Evolutionary conservation across 1,140 invertebrate genomes (phyloP), one percentile per base, ranked within the genome.

Genomic region (Dendroctonus valens): DNA sequence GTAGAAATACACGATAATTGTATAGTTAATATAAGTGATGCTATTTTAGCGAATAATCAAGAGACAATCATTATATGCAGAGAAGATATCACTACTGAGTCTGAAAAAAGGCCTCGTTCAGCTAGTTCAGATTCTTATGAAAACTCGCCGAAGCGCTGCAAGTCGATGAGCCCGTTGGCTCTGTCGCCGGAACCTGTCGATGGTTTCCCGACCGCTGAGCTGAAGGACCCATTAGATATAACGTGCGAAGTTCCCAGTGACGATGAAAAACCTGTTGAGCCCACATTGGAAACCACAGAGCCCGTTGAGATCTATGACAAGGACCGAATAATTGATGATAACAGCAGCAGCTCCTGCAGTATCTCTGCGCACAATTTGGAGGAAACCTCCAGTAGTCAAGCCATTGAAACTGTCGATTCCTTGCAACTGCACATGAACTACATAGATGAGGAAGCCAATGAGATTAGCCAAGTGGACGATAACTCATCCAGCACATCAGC

Each of bases 21-120:
- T 72, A 75, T 77, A 65, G 72, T 78, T 69, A 79, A 78, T 73
- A 75, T 79, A 67, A 79, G 75, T 70, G 74, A 78, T 70, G 72
- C 72, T 59, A 74, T 78, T 65, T 73, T 76, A 67, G 69, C 73
- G 54, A 75, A 69, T 68, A 71, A 77, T 66, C 70, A 74, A 72
- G 76, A 78, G 74, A 76, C 76, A 76, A 78, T 77, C 73, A 77
- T 77, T 71, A 73, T 70, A 7, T 76, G 74, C 74, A 75, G 72
- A 62, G 72, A 72, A 37, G 70, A 67, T 11, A 61, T 65, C 62
- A 49, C 39, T 48, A 66, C 64, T 67, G 69, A 72, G 60, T 12
- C 70, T 11, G 75, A 77, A 39, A 77, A 78, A 67, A 65, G 76
- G 42, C 59, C 64, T 6, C 63, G 75, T 44, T 74, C 74, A 7